Conservation (phyloP, 2,113 vertebrate genomes). For the Crypturellus undulatus region DNA sequence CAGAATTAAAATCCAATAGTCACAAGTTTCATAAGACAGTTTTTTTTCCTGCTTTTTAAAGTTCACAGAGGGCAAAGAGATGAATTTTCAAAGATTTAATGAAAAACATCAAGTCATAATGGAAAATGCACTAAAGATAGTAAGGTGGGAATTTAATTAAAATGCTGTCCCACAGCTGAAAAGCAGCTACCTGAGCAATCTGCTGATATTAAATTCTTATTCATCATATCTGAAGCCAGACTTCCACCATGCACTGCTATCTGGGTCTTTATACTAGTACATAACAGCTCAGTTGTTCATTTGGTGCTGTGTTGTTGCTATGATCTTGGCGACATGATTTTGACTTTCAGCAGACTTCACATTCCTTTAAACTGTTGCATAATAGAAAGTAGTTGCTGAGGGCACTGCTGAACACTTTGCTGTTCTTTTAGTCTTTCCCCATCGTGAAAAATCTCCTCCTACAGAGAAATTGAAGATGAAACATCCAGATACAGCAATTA, state of each 20-base stretch:
- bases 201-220: neutral
- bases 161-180: neutral
- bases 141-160: conserved; percentile 23
- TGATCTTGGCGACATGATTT: conserved; percentile 44
- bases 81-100: neutral
- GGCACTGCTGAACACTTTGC: conserved; percentile 78
- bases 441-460: conserved; percentile 78
- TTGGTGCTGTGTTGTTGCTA: neutral
- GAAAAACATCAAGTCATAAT: neutral
- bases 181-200: neutral
- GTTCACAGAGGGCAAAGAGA: neutral
- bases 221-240: accelerated
- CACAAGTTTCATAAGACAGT: neutral
- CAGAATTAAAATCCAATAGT: neutral
- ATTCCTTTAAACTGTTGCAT: conserved; percentile 89
- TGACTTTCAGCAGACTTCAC: conserved; percentile 67
- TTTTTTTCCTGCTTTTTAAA: neutral
- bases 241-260: neutral
- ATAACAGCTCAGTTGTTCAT: neutral
- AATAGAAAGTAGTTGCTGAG: conserved; percentile 84
- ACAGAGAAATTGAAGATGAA: neutral
- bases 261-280: neutral
- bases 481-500: neutral
- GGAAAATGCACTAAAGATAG: neutral
- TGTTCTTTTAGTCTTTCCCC: conserved; percentile 82